Base-by-base conservation (phyloP, 2,113 vertebrate genomes). In the Indicator maculatus region DNA sequence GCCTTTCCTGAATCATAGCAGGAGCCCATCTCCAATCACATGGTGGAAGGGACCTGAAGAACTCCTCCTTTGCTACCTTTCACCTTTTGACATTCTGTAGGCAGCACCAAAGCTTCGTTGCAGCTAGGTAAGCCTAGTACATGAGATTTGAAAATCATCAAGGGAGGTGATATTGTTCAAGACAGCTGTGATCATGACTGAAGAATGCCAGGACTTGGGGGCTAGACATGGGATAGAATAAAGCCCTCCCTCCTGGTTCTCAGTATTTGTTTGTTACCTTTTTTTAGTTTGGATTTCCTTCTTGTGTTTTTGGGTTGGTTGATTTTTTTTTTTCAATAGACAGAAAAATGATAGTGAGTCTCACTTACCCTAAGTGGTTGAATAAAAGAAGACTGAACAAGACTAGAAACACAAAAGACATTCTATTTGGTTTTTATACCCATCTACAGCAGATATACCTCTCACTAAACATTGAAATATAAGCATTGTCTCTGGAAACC, bases 181-280 rank as follows among this genome's bases (percentile, higher is more conserved):
- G 28, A 83, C 20, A 71, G 28, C 39, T 2, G 1, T 74, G 75
- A 67, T 19, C 30, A 19, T 44, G 27, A 38, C 24, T 0, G 1
- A 45, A 44, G 33, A 81, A 69, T 56, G 74, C 30, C 6, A 41
- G 38, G 33, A 60, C 9, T 23, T 83, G 31, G 69, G 45, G 26
- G 15, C 26, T 36, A 47, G 21, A 15, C 2, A 1, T 23, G 41
- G 45, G 6, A 16, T 41, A 70, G 39, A 61, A 33, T 55, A 78
- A 70, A 82, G 27, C 4, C 24, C 1, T 1, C 12, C 4, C 14
- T 39, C 0, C 47, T 8, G 0, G 6, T 15, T 64, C 21, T 91
- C 5, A 15, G 2, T 88, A 31, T 74, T 82, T 79, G 33, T 52
- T 78, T 52, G 28, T 17, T 50, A 38, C 30, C 24, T 36, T 55